Evolutionary conservation across 2,888 invertebrate genomes (phyloP), one percentile per base, ranked within the genome.

Genomic region (Kuschelorhynchus macadamiae): DNA sequence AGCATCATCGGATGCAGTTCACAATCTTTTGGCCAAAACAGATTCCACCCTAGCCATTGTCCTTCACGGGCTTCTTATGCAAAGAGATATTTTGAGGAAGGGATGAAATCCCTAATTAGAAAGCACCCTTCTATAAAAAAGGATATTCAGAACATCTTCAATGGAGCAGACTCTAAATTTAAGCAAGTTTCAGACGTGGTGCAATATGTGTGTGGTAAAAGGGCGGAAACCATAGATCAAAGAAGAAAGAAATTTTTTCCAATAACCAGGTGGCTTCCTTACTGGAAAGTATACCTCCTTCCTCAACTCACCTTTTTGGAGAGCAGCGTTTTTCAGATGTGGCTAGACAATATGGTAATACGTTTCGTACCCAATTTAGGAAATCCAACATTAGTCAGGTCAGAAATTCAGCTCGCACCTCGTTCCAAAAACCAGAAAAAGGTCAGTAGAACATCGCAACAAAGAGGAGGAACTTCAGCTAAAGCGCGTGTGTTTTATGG

Each of bases 141-240:
- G 7, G 39, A 49, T 14, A 12, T 36, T n/a, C 30, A 39, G 16
- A 41, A 16, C 16, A 49, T 61, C 25, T 52, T 46, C 7, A 41
- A 30, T 9, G 71, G 59, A 3, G 16, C 53, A 5, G 63, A 63
- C 14, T 59, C 67, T 5, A 25, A 42, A 4, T 71, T 67, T 44
- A 64, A 47, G 21, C 18, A 41, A 12, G 9, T 30, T 7, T 71
- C 71, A 12, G 67, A 71, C 47, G 12, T 71, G 4, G 17, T 71
- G 18, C 70, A 70, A 17, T 71, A 66, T 25, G 56, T 56, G 2
- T 70, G 64, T 46, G 70, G 65, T 9, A 25, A 57, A 2, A 62
- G 60, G 41, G 59, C 70, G 3, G 71, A 70, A 18, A 21, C 47
- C 5, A 71, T 71, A 32, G 67, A 71, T 9, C 50, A 49, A 25